Evolutionary conservation across 2,888 invertebrate genomes (phyloP).

Genomic region (Latrodectus hesperus): DNA sequence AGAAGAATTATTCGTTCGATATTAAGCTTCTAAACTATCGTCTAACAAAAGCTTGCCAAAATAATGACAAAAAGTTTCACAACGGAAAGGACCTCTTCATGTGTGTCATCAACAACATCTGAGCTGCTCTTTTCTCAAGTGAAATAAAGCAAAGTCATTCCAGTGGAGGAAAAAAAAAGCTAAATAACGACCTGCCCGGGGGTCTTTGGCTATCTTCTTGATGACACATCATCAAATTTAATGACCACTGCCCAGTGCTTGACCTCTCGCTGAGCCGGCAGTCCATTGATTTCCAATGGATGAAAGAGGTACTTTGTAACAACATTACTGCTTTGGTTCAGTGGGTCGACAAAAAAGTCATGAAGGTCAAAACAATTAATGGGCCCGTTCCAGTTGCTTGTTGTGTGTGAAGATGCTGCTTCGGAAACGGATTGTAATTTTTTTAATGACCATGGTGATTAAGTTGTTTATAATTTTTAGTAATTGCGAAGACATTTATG

Average conservation of each 20-base stretch:
- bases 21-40: too few relatives aligned
- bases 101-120: too few relatives aligned
- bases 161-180: too few relatives aligned
- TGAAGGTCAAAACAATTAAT: constrained; percentile 42
- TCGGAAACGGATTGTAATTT: neutral
- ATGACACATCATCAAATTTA: constrained; percentile 30
- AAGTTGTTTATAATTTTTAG: too few relatives aligned
- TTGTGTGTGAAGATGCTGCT: neutral
- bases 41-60: too few relatives aligned
- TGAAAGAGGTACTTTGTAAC: constrained; percentile 34
- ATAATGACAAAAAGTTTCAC: too few relatives aligned
- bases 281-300: neutral
- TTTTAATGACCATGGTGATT: too few relatives aligned
- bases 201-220: constrained; percentile 23
- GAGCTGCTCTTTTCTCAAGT: too few relatives aligned
- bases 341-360: constrained; percentile 20
- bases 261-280: constrained; percentile 36
- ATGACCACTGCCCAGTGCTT: constrained; percentile 18
- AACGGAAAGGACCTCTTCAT: too few relatives aligned
- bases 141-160: too few relatives aligned
- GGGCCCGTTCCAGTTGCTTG: neutral
- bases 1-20: too few relatives aligned
- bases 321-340: constrained; percentile 18
- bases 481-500: too few relatives aligned
- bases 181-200: constrained; percentile 12